Base-by-base conservation (phyloP, 2,797 vertebrate genomes). In the Danio albolineatus region DNA sequence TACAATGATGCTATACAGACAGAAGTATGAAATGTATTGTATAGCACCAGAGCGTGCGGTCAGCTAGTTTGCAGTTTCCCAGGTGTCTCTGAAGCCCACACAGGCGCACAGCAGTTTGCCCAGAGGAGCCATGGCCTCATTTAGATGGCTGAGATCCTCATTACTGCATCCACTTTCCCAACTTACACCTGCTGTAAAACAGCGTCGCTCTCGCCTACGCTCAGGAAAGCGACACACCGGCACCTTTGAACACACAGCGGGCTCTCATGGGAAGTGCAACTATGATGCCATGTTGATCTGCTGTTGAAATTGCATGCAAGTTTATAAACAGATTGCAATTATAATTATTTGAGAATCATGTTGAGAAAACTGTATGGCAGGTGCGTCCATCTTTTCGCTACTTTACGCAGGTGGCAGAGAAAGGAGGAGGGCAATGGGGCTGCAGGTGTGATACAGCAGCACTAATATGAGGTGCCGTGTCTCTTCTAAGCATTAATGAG, bases 131-230 rank as follows among this genome's bases (percentile, higher is more conserved):
- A 87, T 86, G 85, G 86, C 86, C 88, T 89, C 75, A 87, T 91
- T 92, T 90, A 89, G 85, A 89, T 83, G 82, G 74, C 48, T 65
- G 73, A 78, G 83, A 59, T 84, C 84, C 89, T 93, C 90, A 93
- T 94, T 93, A 94, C 86, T 77, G 82, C 83, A 87, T 86, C 84
- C 86, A 78, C 86, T 91, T 85, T 87, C 83, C 84, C 80, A 86
- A 69, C 74, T 78, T 86, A 83, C 91, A 92, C 90, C 90, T 93
- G 92, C 89, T 87, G 85, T 83, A 83, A 84, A 88, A 88, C 85
- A 82, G 80, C 85, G 69, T 38, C 48, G 84, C 85, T 81, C 80
- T 88, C 84, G 80, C 91, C 89, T 84, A 91, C 86, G 57, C 86
- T 57, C 53, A 28, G 21, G 76, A 82, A 87, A 85, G 89, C 87